A percentile compares a stretch with the other conserved stretches of the same genome.
These are phyloP conservation scores for Brachyistius frenatus DNA, from an alignment of 2,113 vertebrate species.

Conservation along the genomic window DNA sequence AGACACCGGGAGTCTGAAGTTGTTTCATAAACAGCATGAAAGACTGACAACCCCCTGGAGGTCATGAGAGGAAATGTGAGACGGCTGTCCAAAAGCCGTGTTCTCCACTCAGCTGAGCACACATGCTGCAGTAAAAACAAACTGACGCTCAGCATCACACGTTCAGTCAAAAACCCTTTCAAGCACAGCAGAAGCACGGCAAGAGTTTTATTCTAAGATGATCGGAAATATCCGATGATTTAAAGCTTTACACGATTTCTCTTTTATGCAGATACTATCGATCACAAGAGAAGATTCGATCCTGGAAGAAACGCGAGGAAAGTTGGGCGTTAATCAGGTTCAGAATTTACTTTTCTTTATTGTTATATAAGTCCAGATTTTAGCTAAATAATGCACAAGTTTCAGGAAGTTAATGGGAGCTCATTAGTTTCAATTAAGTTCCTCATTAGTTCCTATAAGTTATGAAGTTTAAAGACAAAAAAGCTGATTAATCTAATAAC, in stretches of 20 bases:
- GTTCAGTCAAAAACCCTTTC: neutral
- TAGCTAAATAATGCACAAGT: no score
- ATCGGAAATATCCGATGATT: neutral
- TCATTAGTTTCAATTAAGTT: no score
- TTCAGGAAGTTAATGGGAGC: no score
- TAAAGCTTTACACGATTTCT: no score
- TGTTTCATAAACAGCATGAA: neutral
- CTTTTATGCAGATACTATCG: no score
- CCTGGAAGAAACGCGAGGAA: no score
- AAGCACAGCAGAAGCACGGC: neutral
- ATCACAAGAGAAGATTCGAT: no score
- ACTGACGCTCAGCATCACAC: neutral
- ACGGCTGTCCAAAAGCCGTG: constrained; percentile 1
- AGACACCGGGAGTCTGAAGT: constrained; percentile 13
- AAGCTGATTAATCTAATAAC: neutral
- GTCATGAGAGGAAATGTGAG: constrained; percentile 40
- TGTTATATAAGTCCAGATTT: no score
- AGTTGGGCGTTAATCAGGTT: no score
- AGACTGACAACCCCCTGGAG: constrained; percentile 18
- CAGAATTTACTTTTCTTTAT: no score
- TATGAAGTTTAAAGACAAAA: no score
- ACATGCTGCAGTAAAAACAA: neutral
- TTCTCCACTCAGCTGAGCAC: constrained; percentile 20
- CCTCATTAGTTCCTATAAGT: no score
- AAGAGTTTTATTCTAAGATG: neutral